Base-by-base conservation (phyloP, 2,113 vertebrate species). In the Stegostoma tigrinum region DNA sequence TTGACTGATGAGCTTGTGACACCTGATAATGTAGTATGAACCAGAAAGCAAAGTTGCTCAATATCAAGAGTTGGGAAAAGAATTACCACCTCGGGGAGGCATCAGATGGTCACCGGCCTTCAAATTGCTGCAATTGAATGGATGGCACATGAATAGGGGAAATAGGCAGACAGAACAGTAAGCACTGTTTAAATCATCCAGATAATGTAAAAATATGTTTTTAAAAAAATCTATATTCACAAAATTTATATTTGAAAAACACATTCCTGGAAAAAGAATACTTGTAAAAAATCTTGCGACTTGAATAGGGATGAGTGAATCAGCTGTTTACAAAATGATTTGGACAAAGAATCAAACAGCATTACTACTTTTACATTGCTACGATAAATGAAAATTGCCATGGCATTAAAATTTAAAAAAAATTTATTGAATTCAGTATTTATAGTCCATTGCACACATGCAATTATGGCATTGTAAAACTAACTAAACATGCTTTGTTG, bases 351-450 rank as follows among this genome's bases (percentile, higher is more conserved):
- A 90, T 27, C 52, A 15, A 52, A 61, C 12, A 5, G 12, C 27
- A 30, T 89, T 27, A 52, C 42, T 7, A 80, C 75, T 5, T 68
- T 17, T 68, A 7, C 21, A 68, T 68, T 70, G 68, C 27, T n/a
- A 42, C 6, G 80, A 30, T 30, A 89, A 55, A 89, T 89, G 45
- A 89, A 15, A 55, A 55, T 55, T 89, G 4, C 48, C 45, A 89
- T 89, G 15, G n/a, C n/a, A 66, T 91, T 66, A n/a, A 38, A 64
- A n/a, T 7, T 66, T 34, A 24, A 94, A 75, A 94, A 64, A 94
- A 83, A 42, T 94, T 67, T 67, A 94, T 67, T 67, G 90, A n/a
- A 93, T 94, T 94, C 8, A 21, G n/a, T 94, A 94, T 55, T 34
- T 48, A 89, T 48, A 89, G 23, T 87, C 52, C 52, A 94, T 94